Evolutionary conservation across 2,797 vertebrate genomes (phyloP), one percentile per base, ranked within the genome.

Genomic region (Labeo calbasu): DNA sequence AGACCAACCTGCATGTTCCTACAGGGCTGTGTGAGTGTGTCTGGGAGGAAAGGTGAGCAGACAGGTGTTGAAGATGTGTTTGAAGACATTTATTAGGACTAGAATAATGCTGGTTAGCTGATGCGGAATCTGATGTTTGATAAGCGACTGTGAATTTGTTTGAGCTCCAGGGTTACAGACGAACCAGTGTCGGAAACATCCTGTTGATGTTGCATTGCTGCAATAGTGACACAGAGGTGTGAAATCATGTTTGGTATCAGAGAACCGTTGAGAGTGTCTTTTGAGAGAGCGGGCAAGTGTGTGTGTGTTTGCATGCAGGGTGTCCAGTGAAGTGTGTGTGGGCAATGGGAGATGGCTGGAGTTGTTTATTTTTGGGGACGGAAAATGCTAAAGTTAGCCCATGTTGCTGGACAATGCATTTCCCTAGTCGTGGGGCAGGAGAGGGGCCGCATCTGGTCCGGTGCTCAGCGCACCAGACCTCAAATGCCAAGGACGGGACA

Each of bases 321-420:
- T 77, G 48, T 76, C 81, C 73, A 78, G 73, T 77, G 63, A 65
- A 69, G 65, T 61, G 73, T 77, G 65, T 70, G 63, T 77, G 83
- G 83, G 76, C 76, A 79, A 72, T 36, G 76, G 66, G 89, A 90
- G 92, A 89, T 81, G 55, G 79, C 87, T 88, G 83, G 89, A 92
- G 89, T 86, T 82, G 79, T 93, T 93, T 95, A 94, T 95, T 93
- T 94, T 90, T 89, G 92, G 92, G 84, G 91, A 91, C 90, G 93
- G 94, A 93, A 94, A 93, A 92, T 91, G 81, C 93, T 94, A 93
- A 94, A 95, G 93, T 94, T 94, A 94, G 92, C 89, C 75, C 88
- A 92, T 94, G 93, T 95, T 94, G 93, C 93, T 93, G 92, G 92
- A 94, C 93, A 93, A 94, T 94, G 90, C 88, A 53, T 86, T 91